These are phyloP conservation scores for Sisyra terminalis DNA, from an alignment of 2,888 invertebrate species.

Conservation along the genomic window DNA sequence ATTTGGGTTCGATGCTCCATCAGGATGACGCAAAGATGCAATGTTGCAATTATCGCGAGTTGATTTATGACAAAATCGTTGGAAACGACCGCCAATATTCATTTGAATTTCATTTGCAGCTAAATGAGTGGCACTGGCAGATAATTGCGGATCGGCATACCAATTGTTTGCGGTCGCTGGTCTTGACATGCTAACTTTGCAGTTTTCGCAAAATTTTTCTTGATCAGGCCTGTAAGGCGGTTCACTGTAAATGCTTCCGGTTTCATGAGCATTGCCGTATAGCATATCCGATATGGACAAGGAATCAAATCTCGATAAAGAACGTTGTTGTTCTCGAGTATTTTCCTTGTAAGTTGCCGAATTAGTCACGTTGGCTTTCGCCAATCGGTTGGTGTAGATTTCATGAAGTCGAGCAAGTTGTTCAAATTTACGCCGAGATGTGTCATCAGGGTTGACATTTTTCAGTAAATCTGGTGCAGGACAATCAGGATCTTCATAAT, in stretches of 20 bases:
- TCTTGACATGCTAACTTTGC: constrained; percentile 50
- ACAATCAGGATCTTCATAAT: constrained; percentile 30
- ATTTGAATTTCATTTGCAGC: constrained; percentile 17
- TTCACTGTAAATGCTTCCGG: constrained; percentile 75
- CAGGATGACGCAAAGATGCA: constrained; percentile 70
- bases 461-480: constrained; percentile 19
- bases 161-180: constrained; percentile 50
- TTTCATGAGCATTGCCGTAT: constrained; percentile 48
- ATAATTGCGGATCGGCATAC: constrained; percentile 35
- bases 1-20: constrained; percentile 87
- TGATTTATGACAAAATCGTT: constrained; percentile 45
- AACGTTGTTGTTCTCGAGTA: constrained; percentile 22
- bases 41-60: constrained; percentile 31
- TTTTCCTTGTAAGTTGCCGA: constrained; percentile 39
- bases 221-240: constrained; percentile 55
- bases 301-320: constrained; percentile 51
- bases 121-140: constrained; percentile 34
- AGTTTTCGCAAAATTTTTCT: constrained; percentile 61
- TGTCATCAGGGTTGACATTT: constrained; percentile 22
- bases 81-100: constrained; percentile 30
- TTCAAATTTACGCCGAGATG: constrained; percentile 46
- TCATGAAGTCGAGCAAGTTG: constrained; percentile 68
- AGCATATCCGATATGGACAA: constrained; percentile 51
- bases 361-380: constrained; percentile 52
- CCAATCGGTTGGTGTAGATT: constrained; percentile 61